phyloP scores from a whole-genome alignment of 2,113 vertebrate genomes.

The Zootoca vivipara region DNA sequence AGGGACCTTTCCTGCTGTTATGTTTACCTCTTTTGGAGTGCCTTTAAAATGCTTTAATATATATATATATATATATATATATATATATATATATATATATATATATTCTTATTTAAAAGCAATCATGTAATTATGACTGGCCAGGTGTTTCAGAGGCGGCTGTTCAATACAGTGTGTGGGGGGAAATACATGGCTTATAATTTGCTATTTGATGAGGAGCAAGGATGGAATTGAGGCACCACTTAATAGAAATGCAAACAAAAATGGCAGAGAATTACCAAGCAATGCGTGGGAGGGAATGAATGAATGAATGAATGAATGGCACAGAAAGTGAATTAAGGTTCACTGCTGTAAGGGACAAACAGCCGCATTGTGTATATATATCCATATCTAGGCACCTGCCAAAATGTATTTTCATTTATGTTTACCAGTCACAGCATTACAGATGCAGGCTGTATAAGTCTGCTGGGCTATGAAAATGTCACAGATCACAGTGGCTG shows the following conservation, averaged over 20 bases:
- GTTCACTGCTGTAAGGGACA: neutral
- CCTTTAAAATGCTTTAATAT: neutral
- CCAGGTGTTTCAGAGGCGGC: neutral
- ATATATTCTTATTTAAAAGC: neutral
- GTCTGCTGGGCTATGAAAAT: neutral
- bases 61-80: no score
- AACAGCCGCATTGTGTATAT: neutral
- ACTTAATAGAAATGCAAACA: conserved; percentile 28
- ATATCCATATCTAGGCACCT: conserved; percentile 19
- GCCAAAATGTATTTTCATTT: conserved; percentile 13
- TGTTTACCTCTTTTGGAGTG: neutral
- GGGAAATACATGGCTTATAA: neutral
- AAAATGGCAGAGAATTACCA: conserved; percentile 24
- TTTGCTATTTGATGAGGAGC: conserved; percentile 6
- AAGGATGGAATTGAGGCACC: neutral
- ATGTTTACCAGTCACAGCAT: neutral
- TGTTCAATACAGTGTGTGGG: neutral
- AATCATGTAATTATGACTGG: neutral
- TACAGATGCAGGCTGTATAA: neutral
- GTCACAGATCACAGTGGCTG: neutral
- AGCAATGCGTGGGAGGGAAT: neutral
- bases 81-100: no score
- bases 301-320: neutral
- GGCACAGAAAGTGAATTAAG: neutral
- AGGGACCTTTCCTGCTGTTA: neutral